Evolutionary conservation across 2,113 vertebrate species (phyloP).

Genomic region (Epinephelus lanceolatus): DNA sequence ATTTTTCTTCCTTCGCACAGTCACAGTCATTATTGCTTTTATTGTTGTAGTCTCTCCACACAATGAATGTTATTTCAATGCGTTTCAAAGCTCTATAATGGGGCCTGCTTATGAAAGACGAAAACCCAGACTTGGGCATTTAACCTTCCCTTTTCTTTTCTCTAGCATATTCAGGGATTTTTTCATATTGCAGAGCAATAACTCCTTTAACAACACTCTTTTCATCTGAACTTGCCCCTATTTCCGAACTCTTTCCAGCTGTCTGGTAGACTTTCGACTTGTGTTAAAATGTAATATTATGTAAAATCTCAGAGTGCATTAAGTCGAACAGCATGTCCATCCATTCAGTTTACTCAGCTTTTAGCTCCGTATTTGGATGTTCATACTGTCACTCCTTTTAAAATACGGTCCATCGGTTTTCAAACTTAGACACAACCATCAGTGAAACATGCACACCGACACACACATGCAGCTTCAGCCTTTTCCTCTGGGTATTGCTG

Average conservation of each 20-base stretch:
- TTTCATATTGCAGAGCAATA: constrained; percentile 27
- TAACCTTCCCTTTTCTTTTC: constrained; percentile 10
- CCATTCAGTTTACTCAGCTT: constrained; percentile 42
- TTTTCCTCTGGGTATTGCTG: constrained; percentile 60
- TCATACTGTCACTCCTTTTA: constrained; percentile 52
- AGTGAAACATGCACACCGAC: constrained; percentile 31
- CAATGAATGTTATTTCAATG: constrained; percentile 15
- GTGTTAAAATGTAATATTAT: constrained; percentile 41
- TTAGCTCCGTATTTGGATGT: constrained; percentile 28
- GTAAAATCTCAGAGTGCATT: constrained; percentile 43
- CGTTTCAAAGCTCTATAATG: neutral
- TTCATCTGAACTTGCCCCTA: constrained; percentile 14
- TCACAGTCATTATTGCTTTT: constrained; percentile 15
- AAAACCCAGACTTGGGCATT: constrained; percentile 16
- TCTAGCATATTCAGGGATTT: constrained; percentile 26
- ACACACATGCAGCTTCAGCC: constrained; percentile 53
- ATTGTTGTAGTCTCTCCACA: neutral
- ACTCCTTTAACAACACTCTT: constrained; percentile 25
- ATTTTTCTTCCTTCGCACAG: constrained; percentile 1
- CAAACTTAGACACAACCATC: constrained; percentile 44
- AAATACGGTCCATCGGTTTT: constrained; percentile 57
- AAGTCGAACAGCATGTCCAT: constrained; percentile 3
- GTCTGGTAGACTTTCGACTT: constrained; percentile 22
- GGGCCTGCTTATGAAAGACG: constrained; percentile 7
- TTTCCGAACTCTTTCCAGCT: constrained; percentile 11